Evolutionary conservation across 2,888 invertebrate species (phyloP).

Genomic region (Euzetes globulus): DNA sequence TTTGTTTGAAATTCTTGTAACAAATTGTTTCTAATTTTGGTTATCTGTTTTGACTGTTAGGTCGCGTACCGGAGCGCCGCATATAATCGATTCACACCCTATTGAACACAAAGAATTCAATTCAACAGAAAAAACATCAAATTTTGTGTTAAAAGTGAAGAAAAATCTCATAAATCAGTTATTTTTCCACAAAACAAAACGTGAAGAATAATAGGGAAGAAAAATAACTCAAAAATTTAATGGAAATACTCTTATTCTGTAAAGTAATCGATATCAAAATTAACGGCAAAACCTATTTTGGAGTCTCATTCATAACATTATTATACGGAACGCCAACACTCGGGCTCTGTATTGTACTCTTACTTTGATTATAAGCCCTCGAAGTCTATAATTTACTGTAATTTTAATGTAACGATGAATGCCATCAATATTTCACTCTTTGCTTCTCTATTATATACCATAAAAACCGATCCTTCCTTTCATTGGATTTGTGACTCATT

Average conservation of each 20-base stretch:
- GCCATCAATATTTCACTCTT: too few species aligned
- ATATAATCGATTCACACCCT: slow-evolving; percentile 89
- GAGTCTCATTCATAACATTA: not conserved
- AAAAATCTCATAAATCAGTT: slow-evolving; percentile 16
- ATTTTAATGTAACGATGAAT: too few species aligned
- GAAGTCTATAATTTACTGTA: too few species aligned
- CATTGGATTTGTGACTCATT: too few species aligned
- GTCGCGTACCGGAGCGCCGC: slow-evolving; percentile 79
- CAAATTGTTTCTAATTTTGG: not conserved
- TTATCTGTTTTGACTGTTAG: slow-evolving; percentile 64
- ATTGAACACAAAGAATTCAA: slow-evolving; percentile 51
- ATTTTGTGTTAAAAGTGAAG: not conserved
- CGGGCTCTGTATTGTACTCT: too few species aligned
- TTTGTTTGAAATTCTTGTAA: not conserved
- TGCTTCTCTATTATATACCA: too few species aligned
- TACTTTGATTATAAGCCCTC: too few species aligned
- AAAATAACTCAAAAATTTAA: slow-evolving; percentile 6
- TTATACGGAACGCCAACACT: not conserved
- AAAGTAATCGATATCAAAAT: not conserved
- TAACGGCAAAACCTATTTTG: not conserved
- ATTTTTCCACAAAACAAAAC: not conserved
- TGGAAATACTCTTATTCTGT: slow-evolving; percentile 1
- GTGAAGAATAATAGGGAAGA: not conserved
- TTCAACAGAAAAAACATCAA: not conserved
- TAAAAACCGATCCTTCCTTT: too few species aligned